These are phyloP conservation scores for Charadrius vociferus DNA, from an alignment of 2,113 vertebrate species.

Conservation along the genomic window DNA sequence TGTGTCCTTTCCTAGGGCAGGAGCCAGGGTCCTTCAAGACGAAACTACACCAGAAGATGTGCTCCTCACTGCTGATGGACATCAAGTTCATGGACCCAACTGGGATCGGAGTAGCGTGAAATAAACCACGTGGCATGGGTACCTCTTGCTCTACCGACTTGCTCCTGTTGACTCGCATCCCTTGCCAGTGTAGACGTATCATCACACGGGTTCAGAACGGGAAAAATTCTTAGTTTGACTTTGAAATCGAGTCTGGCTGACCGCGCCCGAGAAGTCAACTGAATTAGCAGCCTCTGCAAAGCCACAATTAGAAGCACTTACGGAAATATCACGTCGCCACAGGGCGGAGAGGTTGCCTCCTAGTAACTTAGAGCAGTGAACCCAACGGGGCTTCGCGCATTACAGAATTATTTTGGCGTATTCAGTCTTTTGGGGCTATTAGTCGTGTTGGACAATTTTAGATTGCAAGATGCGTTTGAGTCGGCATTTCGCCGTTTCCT, in stretches of 20 bases:
- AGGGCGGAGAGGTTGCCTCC: neutral
- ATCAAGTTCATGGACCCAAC: neutral
- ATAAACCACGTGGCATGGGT: neutral
- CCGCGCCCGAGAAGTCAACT: neutral
- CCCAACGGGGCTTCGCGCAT: no score
- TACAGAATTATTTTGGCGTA: neutral
- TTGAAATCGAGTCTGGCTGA: neutral
- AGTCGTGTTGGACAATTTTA: neutral
- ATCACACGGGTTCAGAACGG: neutral
- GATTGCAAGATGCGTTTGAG: neutral
- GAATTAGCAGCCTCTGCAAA: neutral
- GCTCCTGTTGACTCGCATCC: neutral
- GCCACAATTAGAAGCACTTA: neutral
- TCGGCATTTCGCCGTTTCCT: neutral
- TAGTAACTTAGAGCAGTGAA: neutral
- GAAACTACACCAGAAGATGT: no score
- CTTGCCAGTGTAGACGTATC: neutral
- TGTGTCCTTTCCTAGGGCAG: neutral
- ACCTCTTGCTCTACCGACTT: neutral
- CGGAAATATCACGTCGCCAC: neutral
- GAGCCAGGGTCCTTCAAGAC: neutral
- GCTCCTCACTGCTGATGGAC: neutral
- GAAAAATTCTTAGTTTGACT: neutral
- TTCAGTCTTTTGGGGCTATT: neutral
- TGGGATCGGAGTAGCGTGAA: rapidly evolving